phyloP scores from a whole-genome alignment of 2,888 invertebrate species.

The Venusia cambrica region DNA sequence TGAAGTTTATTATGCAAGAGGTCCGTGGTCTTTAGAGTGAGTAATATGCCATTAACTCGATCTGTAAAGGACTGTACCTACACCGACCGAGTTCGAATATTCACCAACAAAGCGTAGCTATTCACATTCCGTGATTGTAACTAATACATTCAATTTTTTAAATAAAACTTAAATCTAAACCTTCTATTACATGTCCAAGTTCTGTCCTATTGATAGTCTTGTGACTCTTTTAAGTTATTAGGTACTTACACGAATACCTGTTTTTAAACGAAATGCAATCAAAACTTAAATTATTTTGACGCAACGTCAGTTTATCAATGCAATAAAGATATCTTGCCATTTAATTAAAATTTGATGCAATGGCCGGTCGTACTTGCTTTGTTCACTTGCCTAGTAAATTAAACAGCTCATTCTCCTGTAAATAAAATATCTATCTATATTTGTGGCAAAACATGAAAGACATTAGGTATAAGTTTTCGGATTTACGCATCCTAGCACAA shows the following conservation, averaged over 20 bases:
- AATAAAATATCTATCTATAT: slow-evolving; percentile 19
- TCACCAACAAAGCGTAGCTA: slow-evolving; percentile 1
- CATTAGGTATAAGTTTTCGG: slow-evolving; percentile 37
- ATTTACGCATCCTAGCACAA: slow-evolving; percentile 23
- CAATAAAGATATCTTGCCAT: slow-evolving; percentile 23
- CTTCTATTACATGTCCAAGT: background rate
- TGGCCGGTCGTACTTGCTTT: slow-evolving; percentile 8
- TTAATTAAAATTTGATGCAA: slow-evolving; percentile 5
- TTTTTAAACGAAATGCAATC: too few species aligned
- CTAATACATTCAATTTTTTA: slow-evolving; percentile 10
- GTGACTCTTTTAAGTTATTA: too few species aligned
- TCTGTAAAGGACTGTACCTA: background rate
- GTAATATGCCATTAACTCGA: slow-evolving; percentile 3
- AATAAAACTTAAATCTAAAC: too few species aligned
- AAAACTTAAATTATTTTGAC: too few species aligned
- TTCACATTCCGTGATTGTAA: slow-evolving; percentile 16
- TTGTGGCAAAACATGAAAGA: slow-evolving; percentile 48
- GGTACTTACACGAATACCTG: too few species aligned
- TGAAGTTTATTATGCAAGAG: slow-evolving; percentile 33
- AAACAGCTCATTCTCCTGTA: slow-evolving; percentile 7
- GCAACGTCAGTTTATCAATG: too few species aligned
- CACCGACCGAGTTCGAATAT: slow-evolving; percentile 3
- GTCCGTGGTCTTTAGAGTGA: slow-evolving; percentile 5
- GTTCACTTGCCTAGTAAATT: slow-evolving; percentile 16
- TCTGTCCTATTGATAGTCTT: too few species aligned